Base-by-base conservation (phyloP, 2,797 vertebrate genomes). In the Chaetophractus vellerosus region DNA sequence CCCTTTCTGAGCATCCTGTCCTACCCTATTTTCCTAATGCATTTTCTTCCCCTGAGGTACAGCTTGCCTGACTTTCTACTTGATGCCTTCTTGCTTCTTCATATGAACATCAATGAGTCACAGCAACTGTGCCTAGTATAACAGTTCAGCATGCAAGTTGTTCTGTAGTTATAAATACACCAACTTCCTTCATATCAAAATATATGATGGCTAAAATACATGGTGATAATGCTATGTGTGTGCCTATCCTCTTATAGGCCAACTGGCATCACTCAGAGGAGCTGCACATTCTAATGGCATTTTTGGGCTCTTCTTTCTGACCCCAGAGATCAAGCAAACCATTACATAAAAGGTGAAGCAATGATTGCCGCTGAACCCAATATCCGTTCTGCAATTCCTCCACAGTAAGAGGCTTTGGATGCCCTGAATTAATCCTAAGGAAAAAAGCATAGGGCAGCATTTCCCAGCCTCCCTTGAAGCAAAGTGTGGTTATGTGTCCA, bases 31-130 rank as follows among this genome's bases (percentile, higher is more conserved):
- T 36, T 6, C 21, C 45, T 48, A 33, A 50, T 5, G 33, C 1
- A 24, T 26, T 12, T 31, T 74, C 9, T 52, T 38, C 24, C 24
- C 5, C 28, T 48, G 50, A 81, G 50, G 52, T 5, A 8, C 5
- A 41, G 33, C 9, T 28, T 68, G 66, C n/a, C 61, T 85, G 71
- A 90, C 59, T 92, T 92, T 84, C 36, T 28, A 59, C 28, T 19
- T 72, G 45, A 28, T 69, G 31, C 10, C 15, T 85, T 64, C 69
- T 23, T 90, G 45, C 21, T 12, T 79, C 71, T 92, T 78, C 68
- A 12, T 88, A 36, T 87, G 87, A 87, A 78, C 84, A 72, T 91
- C 76, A 87, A 0, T 91, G 59, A 71, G 23, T 36, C 24, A 52
- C 61, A 28, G 31, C 91, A 57, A 64, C 19, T 71, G 24, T 80